A percentile compares a stretch with the other conserved stretches of the same genome.
Evolutionary conservation across 2,797 vertebrate genomes (phyloP).

Genomic region (Spizella passerina): DNA sequence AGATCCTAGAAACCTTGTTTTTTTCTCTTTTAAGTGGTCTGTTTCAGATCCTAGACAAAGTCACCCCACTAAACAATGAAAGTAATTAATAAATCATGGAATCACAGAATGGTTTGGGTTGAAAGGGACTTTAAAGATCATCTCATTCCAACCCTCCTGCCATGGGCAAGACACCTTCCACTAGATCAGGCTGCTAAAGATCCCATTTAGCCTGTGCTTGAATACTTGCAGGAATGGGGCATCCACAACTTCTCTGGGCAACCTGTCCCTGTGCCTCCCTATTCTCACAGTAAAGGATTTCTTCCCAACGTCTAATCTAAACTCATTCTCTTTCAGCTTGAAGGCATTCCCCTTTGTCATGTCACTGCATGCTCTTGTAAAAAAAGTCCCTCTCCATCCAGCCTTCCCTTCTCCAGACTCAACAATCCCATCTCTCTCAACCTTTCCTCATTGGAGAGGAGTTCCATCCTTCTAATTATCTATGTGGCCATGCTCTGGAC

Average conservation of each 20-base stretch:
- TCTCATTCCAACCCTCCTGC: background rate
- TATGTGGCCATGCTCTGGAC: background rate
- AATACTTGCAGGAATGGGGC: background rate
- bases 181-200: background rate
- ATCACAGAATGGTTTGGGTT: background rate
- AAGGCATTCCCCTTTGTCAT: background rate
- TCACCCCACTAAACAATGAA: background rate
- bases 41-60: background rate
- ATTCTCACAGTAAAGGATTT: background rate
- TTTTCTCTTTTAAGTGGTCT: background rate
- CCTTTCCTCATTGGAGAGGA: background rate
- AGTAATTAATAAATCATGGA: background rate
- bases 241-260: background rate
- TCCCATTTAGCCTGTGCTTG: background rate
- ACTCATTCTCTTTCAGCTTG: background rate
- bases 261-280: background rate
- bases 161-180: too few species aligned
- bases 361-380: background rate
- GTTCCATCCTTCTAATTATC: background rate
- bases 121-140: background rate
- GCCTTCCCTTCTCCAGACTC: background rate
- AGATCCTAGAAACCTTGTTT: background rate
- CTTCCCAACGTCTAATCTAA: background rate
- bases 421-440: background rate
- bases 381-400: background rate